Evolutionary conservation across 2,888 invertebrate species (phyloP).

Genomic region (Lochmaea crataegi): DNA sequence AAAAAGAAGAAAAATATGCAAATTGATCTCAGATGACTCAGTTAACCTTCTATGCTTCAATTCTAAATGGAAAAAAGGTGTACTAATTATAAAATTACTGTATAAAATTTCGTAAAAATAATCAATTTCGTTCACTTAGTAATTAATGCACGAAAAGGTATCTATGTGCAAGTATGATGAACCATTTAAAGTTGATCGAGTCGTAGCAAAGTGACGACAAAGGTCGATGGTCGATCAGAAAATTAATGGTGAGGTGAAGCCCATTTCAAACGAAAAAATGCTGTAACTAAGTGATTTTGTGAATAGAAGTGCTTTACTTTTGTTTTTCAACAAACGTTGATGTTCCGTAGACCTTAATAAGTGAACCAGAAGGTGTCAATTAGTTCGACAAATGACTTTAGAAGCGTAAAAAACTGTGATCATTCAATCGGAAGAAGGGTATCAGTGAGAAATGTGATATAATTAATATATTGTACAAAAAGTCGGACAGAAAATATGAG

Average conservation of each 20-base stretch:
- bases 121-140: not conserved
- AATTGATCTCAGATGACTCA: slow-evolving; percentile 24
- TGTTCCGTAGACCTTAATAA: slow-evolving; percentile 30
- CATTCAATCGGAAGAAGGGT: slow-evolving; percentile 69
- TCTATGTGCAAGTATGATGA: slow-evolving; percentile 5
- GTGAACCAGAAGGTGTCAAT: slow-evolving; percentile 46
- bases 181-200: slow-evolving; percentile 5
- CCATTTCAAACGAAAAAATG: slow-evolving; percentile 71
- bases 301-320: slow-evolving; percentile 60
- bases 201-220: slow-evolving; percentile 22
- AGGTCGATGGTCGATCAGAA: slow-evolving; percentile 50
- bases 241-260: slow-evolving; percentile 69
- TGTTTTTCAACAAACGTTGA: slow-evolving; percentile 51
- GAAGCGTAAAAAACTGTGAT: slow-evolving; percentile 54
- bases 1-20: slow-evolving; percentile 22
- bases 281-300: slow-evolving; percentile 63
- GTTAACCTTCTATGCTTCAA: slow-evolving; percentile 21
- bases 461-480: slow-evolving; percentile 67
- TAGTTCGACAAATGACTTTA: slow-evolving; percentile 58
- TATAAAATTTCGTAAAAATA: slow-evolving; percentile 5
- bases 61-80: slow-evolving; percentile 18
- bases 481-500: slow-evolving; percentile 73
- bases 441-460: slow-evolving; percentile 80
- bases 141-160: slow-evolving; percentile 2
- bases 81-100: slow-evolving; percentile 17